These are phyloP conservation scores for Cardiocondyla obscurior DNA, from an alignment of 1,140 invertebrate genomes.

Conservation along the genomic window DNA sequence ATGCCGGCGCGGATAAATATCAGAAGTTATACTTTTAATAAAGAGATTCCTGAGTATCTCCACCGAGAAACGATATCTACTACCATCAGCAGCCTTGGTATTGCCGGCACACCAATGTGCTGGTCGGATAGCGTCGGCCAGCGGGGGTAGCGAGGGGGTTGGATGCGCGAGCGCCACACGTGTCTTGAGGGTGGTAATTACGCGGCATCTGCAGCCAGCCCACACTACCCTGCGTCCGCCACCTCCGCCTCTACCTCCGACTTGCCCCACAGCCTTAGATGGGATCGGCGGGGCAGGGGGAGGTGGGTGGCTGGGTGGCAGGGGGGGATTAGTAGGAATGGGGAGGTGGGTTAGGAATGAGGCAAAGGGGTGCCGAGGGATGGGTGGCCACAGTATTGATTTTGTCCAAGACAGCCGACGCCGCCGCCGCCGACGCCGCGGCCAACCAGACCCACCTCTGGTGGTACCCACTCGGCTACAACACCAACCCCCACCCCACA, in stretches of 20 bases:
- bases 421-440: conserved; percentile 79
- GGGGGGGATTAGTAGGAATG: conserved; percentile 54
- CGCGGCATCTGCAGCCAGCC: conserved; percentile 83
- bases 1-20: conserved; percentile 68
- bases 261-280: conserved; percentile 81
- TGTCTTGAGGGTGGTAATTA: conserved; percentile 85
- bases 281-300: conserved; percentile 59
- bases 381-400: conserved; percentile 84
- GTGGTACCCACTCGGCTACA: conserved; percentile 83
- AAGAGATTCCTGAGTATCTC: conserved; percentile 74
- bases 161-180: conserved; percentile 82
- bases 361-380: conserved; percentile 72
- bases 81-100: conserved; percentile 70
- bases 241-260: conserved; percentile 74
- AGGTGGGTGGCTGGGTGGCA: too few relatives aligned
- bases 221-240: conserved; percentile 74
- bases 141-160: conserved; percentile 28
- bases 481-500: conserved; percentile 77
- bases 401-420: conserved; percentile 83
- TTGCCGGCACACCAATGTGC: conserved; percentile 70
- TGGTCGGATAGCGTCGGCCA: conserved; percentile 46
- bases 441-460: conserved; percentile 83
- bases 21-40: conserved; percentile 83
- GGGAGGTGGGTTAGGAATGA: conserved; percentile 63
- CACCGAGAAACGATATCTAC: conserved; percentile 58